These are phyloP conservation scores for Xestoiulus laeticollis DNA, from an alignment of 2,888 invertebrate species.

Conservation along the genomic window DNA sequence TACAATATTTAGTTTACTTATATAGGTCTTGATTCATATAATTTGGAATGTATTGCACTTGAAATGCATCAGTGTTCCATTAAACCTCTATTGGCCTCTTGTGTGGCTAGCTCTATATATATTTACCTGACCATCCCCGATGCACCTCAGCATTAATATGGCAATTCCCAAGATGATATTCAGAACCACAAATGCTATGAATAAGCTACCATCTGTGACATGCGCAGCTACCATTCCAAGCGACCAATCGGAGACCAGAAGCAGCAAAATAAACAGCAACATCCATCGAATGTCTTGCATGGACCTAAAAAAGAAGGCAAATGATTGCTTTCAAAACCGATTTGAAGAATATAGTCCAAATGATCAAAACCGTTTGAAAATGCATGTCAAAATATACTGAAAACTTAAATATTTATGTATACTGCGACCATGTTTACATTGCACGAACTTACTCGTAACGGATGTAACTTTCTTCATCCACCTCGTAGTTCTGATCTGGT, in stretches of 20 bases:
- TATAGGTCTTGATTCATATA: no score
- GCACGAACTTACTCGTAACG: slow-evolving; percentile 49
- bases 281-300: slow-evolving; percentile 54
- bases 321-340: background rate
- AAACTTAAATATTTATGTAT: background rate
- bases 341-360: no score
- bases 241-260: slow-evolving; percentile 47
- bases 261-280: slow-evolving; percentile 45
- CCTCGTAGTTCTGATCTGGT: slow-evolving; percentile 54
- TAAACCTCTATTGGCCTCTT: background rate
- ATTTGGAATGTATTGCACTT: no score
- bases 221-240: slow-evolving; percentile 52
- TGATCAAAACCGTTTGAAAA: background rate
- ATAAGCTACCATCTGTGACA: slow-evolving; percentile 25
- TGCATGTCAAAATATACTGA: background rate
- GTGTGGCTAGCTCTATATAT: background rate
- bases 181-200: slow-evolving; percentile 50
- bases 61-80: background rate
- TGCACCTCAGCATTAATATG: slow-evolving; percentile 53
- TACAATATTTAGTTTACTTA: no score
- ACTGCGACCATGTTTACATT: background rate
- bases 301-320: slow-evolving; percentile 22
- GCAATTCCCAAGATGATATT: slow-evolving; percentile 53
- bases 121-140: slow-evolving; percentile 53
- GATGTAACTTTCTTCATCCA: slow-evolving; percentile 55